Base-by-base conservation (phyloP, 2,113 vertebrate species). In the Dunckerocampus dactyliophorus region DNA sequence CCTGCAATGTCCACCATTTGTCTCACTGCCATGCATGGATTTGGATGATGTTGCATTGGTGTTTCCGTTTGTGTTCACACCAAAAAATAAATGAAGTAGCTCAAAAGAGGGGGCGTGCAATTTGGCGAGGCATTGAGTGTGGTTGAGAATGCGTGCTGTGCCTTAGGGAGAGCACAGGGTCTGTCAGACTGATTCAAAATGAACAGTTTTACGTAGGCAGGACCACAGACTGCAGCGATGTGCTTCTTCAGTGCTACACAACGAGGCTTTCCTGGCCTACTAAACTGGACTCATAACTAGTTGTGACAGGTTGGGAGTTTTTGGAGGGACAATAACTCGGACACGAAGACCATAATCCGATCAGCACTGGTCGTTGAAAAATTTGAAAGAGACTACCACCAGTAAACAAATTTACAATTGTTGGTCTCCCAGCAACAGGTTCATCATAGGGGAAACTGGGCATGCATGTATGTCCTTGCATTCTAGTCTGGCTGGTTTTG, bases 101-200 rank as follows among this genome's bases (percentile, higher is more conserved):
- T 0, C 22, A 31, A 45, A 21, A 37, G 15, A 13, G 8, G 20
- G 53, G 62, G 73, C 50, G 43, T 65, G 46, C 55, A 61, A 65
- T 48, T 21, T 49, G 84, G 82, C 65, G 81, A 78, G 82, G 62
- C 71, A 45, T 79, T 74, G 77, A 86, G 82, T 1, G 72, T 85
- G 82, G 86, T 82, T 88, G 84, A 86, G 84, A 82, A 63, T 63
- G 77, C 0, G 65, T 60, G 63, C 78, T 19, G 80, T 84, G 83
- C 82, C 80, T 84, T 84, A 56, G 11, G 7, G 76, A 59, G 45
- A 21, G 62, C 69, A 56, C 59, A 17, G 63, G 43, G 10, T 58
- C 56, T 52, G 70, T 78, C 19, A 47, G 21, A 59, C 4, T 24
- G 21, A 49, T 49, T 47, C 46, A 6, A 16, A 22, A 22, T 8